Evolutionary conservation across 2,113 vertebrate species (phyloP).

Genomic region (Fulmarus glacialis): DNA sequence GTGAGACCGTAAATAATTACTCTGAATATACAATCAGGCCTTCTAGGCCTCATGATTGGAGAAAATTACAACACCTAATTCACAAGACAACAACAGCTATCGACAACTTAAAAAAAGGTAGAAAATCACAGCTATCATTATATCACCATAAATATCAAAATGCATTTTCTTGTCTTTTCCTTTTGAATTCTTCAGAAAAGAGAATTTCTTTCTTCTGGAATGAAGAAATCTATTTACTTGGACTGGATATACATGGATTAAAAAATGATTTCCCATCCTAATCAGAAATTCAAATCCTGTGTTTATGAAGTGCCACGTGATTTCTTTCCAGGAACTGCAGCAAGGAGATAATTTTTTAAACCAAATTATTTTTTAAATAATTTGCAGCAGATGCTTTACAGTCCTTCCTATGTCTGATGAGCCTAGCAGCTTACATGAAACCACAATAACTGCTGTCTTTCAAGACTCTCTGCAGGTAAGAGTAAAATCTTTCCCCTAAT

Average conservation of each 20-base stretch:
- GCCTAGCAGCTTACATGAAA: background rate
- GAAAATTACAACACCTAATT: background rate
- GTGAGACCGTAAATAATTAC: background rate
- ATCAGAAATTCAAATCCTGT: slow-evolving; percentile 28
- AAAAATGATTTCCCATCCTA: background rate
- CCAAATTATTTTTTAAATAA: slow-evolving; percentile 30
- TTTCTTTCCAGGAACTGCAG: slow-evolving; percentile 34
- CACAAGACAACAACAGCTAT: background rate
- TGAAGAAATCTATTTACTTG: background rate
- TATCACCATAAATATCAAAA: background rate
- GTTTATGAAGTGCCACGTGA: background rate
- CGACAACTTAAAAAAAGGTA: background rate
- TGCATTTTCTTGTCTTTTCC: background rate
- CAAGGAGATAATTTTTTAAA: slow-evolving; percentile 1
- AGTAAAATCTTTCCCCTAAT: background rate
- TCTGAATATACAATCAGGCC: background rate
- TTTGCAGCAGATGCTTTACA: slow-evolving; percentile 38
- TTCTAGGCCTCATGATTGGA: background rate
- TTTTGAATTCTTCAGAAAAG: background rate
- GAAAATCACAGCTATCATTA: background rate
- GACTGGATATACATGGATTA: background rate
- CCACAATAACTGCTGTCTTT: background rate
- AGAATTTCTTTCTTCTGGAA: background rate
- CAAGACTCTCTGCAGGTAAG: background rate
- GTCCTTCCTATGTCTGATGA: background rate